Base-by-base conservation (phyloP, 2,888 invertebrate species). In the Mantis religiosa region DNA sequence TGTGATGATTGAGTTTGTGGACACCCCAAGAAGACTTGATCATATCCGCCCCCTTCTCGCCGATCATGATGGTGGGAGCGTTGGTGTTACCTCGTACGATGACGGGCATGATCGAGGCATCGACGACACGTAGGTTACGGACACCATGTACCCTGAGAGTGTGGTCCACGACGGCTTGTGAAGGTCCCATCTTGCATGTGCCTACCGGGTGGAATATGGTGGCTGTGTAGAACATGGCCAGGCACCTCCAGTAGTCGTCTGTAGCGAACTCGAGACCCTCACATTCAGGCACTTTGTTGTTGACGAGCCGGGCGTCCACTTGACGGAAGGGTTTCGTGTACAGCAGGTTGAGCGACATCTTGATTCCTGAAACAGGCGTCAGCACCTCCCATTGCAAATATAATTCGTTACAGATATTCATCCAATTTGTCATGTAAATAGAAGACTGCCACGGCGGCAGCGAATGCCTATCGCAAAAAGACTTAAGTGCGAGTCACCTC, bases 171-270 rank as follows among this genome's bases (percentile, higher is more conserved):
- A 97, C 96, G 0, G 96, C 95, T 1, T 93, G 93, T 7, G 92
- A 92, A 0, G 96, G 96, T 6, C 96, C 96, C 96, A 96, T 96
- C 92, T 96, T 96, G 92, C 96, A 96, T 0, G 96, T 96, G 0
- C 96, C 95, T 28, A 95, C 95, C 0, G 95, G 96, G 93, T 96
- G 96, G 91, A 93, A 96, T 89, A 97, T 95, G 0, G 96, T 97
- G 0, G 95, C 93, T 0, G 97, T 97, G 91, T 96, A 96, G 83
- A 95, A 94, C 90, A 94, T 95, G 0, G 95, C 93, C 6, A 96
- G 91, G 91, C 97, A 97, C 9, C 93, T 93, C 94, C 96, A 96
- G 92, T 97, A 97, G 8, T 95, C 94, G 91, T 96, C 95, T 0
- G 94, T 94, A 83, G 95, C 96, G 93, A 96, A 96, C 81, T 92